Conservation (phyloP, 2,797 vertebrate species). For the Clarias platycephalus region DNA sequence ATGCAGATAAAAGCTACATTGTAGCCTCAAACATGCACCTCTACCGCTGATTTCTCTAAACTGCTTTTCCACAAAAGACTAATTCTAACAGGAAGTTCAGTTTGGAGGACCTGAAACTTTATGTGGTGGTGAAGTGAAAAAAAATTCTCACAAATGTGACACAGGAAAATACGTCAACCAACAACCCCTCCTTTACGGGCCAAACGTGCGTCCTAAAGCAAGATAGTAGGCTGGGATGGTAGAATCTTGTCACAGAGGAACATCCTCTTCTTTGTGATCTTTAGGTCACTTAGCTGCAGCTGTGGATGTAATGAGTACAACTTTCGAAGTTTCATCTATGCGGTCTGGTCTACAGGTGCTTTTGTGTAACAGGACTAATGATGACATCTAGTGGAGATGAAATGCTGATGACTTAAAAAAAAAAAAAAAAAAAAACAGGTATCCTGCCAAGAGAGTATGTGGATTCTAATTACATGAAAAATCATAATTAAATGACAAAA, state of each 20-base stretch:
- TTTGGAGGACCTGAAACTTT: slow-evolving; percentile 36
- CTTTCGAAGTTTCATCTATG: not conserved
- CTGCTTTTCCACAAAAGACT: slow-evolving; percentile 1
- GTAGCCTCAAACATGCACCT: not conserved
- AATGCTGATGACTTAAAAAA: not conserved
- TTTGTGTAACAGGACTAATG: not conserved
- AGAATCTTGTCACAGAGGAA: slow-evolving; percentile 4
- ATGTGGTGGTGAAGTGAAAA: slow-evolving; percentile 35
- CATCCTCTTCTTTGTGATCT: not conserved
- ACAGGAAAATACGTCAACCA: slow-evolving; percentile 52
- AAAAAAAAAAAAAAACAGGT: not conserved
- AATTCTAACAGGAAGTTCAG: slow-evolving; percentile 41
- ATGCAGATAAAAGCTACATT: slow-evolving; percentile 11
- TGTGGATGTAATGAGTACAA: not conserved
- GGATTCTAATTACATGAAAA: not conserved
- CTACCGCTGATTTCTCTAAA: not conserved
- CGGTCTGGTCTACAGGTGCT: not conserved
- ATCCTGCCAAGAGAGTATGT: not conserved
- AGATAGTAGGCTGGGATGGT: not conserved
- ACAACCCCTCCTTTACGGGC: not conserved
- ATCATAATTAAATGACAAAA: not conserved
- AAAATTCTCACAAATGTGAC: slow-evolving; percentile 28
- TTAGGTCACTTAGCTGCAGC: not conserved
- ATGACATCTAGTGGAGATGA: slow-evolving; percentile 6
- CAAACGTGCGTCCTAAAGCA: not conserved